These are phyloP conservation scores for Anolis apletophallus DNA, from an alignment of 2,797 vertebrate genomes.

Conservation along the genomic window DNA sequence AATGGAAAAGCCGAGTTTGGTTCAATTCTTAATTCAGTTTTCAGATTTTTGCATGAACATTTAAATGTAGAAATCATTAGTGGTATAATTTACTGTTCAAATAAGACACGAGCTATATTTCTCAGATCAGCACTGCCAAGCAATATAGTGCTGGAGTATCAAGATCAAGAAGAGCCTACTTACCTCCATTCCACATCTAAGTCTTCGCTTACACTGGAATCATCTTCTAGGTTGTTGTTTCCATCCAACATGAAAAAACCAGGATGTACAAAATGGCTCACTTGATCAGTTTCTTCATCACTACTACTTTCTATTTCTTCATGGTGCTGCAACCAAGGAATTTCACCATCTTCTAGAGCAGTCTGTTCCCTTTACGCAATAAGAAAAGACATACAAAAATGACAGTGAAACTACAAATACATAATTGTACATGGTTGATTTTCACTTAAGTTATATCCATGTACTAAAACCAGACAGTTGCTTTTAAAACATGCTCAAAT, in stretches of 20 bases:
- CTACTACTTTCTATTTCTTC: constrained; percentile 82
- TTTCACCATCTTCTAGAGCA: constrained; percentile 82
- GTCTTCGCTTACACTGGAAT: constrained; percentile 85
- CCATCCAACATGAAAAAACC: constrained; percentile 82
- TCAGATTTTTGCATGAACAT: neutral
- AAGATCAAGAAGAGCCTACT: neutral
- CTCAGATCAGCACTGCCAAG: neutral
- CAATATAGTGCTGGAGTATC: neutral
- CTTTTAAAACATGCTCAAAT: neutral
- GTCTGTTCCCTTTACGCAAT: constrained; percentile 75
- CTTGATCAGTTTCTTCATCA: constrained; percentile 77
- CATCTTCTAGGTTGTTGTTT: constrained; percentile 85
- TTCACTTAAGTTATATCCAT: constrained; percentile 1
- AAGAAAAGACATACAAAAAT: constrained; percentile 36
- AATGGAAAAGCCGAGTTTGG: neutral
- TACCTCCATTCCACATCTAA: constrained; percentile 86
- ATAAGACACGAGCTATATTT: neutral
- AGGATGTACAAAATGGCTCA: constrained; percentile 75
- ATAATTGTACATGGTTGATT: neutral
- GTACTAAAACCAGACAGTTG: neutral
- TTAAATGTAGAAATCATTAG: neutral
- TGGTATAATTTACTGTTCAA: neutral
- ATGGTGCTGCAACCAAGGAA: constrained; percentile 77
- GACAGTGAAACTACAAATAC: constrained; percentile 34
- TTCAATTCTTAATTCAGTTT: neutral